A percentile compares a stretch with the other conserved stretches of the same genome.
Conservation (phyloP, 2,797 vertebrate genomes). For the Lithobates sylvaticus region DNA sequence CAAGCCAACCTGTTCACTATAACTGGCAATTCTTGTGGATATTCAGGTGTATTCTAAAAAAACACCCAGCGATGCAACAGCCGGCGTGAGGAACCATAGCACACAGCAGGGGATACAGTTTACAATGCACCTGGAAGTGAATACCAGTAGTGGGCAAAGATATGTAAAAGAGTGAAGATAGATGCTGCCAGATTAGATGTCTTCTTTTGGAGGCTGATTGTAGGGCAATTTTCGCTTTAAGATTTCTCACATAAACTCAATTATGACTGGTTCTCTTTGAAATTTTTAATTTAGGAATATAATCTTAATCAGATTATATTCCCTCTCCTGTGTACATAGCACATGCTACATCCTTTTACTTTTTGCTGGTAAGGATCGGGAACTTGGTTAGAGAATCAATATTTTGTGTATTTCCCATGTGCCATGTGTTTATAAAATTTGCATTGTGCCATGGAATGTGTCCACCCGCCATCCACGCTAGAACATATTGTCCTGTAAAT, state of each 20-base stretch:
- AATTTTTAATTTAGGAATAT: background rate
- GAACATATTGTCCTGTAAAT: constrained; percentile 62
- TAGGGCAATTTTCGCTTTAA: background rate
- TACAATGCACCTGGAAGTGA: no score
- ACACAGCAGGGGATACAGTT: no score
- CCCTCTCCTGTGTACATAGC: background rate
- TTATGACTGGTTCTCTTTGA: background rate
- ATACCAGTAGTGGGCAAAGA: no score
- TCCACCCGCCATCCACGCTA: constrained; percentile 51
- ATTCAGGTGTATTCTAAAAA: no score
- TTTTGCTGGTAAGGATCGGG: background rate
- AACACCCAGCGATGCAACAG: no score
- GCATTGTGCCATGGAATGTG: constrained; percentile 29
- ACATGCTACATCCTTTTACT: background rate
- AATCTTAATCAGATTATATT: background rate
- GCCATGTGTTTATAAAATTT: constrained; percentile 34
- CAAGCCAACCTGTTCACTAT: no score
- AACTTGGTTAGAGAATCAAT: constrained; percentile 10
- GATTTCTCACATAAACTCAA: background rate
- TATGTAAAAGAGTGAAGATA: no score
- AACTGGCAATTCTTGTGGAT: no score
- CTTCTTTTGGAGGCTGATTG: no score
- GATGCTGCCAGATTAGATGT: no score
- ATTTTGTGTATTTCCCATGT: constrained; percentile 28
- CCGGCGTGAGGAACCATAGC: no score